Percentiles rank a stretch among this genome's conserved stretches.
Conservation (phyloP, 1,140 invertebrate species). For the Cydia pomonella region DNA sequence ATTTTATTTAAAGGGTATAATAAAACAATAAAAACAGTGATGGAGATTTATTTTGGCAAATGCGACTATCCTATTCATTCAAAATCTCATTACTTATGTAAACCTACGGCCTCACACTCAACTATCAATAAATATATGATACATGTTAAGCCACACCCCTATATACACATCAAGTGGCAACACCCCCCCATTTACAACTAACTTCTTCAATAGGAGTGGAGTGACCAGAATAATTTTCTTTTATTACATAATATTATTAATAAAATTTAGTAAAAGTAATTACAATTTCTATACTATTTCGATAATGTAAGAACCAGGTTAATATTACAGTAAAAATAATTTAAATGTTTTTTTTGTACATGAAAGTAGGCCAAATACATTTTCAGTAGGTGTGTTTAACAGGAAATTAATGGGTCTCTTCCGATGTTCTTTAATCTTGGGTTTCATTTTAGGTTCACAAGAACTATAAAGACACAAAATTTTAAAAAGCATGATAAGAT, state of each 20-base stretch:
- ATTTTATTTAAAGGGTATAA: conserved; percentile 34
- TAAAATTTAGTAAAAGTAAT: conserved; percentile 57
- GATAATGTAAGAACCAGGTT: neutral
- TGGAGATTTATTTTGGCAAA: conserved; percentile 79
- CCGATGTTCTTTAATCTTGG: no score
- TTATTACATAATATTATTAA: conserved; percentile 54
- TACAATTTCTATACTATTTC: neutral
- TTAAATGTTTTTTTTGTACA: neutral
- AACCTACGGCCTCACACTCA: conserved; percentile 60
- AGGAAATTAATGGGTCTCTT: no score
- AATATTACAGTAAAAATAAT: neutral
- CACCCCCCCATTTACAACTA: conserved; percentile 58
- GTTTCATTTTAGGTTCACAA: no score
- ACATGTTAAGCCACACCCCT: conserved; percentile 58
- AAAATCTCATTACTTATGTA: conserved; percentile 73
- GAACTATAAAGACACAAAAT: no score
- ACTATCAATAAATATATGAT: conserved; percentile 66
- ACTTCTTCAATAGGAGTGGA: conserved; percentile 65
- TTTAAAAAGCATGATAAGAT: no score
- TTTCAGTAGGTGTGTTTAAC: no score
- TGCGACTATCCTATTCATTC: conserved; percentile 72
- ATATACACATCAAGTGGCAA: conserved; percentile 66
- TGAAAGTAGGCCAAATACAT: neutral
- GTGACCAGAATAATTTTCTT: conserved; percentile 73
- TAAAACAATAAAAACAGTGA: conserved; percentile 72